Evolutionary conservation across 2,888 invertebrate genomes (phyloP).

Genomic region (Dyspetes luteomarginatus): DNA sequence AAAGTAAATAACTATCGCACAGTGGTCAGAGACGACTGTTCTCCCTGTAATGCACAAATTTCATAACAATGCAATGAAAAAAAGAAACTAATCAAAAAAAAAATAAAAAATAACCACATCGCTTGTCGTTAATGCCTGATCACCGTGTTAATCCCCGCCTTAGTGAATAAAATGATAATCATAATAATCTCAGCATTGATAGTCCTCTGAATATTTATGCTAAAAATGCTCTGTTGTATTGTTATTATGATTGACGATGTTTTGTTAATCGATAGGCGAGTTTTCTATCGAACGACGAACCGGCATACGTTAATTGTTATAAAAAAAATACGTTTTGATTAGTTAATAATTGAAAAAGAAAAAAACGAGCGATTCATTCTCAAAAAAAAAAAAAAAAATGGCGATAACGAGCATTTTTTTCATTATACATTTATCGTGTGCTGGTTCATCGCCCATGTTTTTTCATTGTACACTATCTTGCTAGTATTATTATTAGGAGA

Average conservation of each 20-base stretch:
- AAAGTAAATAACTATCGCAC: conserved; percentile 38
- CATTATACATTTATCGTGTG: conserved; percentile 53
- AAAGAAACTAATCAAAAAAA: neutral
- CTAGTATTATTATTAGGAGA: conserved; percentile 29
- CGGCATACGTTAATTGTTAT: conserved; percentile 54
- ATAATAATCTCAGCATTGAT: conserved; percentile 52
- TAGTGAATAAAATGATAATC: conserved; percentile 38
- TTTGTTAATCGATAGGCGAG: conserved; percentile 55
- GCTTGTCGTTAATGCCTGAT: conserved; percentile 63
- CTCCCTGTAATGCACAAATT: neutral
- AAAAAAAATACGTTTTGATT: conserved; percentile 12
- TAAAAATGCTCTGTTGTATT: conserved; percentile 66
- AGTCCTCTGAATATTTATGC: conserved; percentile 56
- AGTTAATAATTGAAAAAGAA: neutral
- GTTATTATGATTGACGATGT: conserved; percentile 63
- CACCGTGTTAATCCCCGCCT: conserved; percentile 62
- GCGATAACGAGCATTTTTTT: conserved; percentile 7
- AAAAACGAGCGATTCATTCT: neutral
- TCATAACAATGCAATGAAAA: conserved; percentile 30
- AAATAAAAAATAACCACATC: conserved; percentile 42
- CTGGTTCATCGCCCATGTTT: conserved; percentile 59
- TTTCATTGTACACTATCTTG: conserved; percentile 59
- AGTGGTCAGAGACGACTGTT: conserved; percentile 50
- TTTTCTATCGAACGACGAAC: conserved; percentile 52
- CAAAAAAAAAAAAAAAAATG: neutral